These are phyloP conservation scores for Tribolium freemani DNA, from an alignment of 2,888 invertebrate genomes.

Conservation along the genomic window DNA sequence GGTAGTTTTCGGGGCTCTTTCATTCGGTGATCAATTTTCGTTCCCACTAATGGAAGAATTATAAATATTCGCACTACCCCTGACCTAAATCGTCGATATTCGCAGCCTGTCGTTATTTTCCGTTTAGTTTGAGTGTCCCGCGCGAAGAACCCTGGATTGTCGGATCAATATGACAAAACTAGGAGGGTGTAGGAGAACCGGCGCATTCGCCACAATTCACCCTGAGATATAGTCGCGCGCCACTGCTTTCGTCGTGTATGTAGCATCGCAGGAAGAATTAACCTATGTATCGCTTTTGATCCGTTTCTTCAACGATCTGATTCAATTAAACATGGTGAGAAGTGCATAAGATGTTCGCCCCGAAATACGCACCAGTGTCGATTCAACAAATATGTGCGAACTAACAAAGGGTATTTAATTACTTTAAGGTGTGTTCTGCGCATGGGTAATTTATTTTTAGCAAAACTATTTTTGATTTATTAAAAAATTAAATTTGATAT, in stretches of 20 bases:
- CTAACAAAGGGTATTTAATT: constrained; percentile 57
- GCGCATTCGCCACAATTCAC: constrained; percentile 46
- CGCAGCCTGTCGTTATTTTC: constrained; percentile 47
- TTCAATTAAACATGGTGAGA: constrained; percentile 9
- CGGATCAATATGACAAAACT: constrained; percentile 65
- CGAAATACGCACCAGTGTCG: not conserved
- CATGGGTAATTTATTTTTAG: constrained; percentile 57
- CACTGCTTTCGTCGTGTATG: constrained; percentile 34
- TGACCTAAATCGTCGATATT: constrained; percentile 16
- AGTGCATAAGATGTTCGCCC: not conserved
- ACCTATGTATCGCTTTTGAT: constrained; percentile 29
- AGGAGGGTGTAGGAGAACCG: constrained; percentile 47
- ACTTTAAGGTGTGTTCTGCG: constrained; percentile 62
- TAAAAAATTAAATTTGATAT: not conserved
- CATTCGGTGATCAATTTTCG: not conserved
- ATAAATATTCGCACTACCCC: not conserved
- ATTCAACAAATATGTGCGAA: constrained; percentile 22
- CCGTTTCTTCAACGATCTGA: not conserved
- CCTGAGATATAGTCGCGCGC: constrained; percentile 42
- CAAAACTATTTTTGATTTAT: constrained; percentile 1
- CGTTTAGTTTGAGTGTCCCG: constrained; percentile 62
- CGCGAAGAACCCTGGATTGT: constrained; percentile 62
- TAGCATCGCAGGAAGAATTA: constrained; percentile 36
- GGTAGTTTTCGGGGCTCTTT: not conserved
- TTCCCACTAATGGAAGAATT: not conserved